phyloP scores from a whole-genome alignment of 2,113 vertebrate genomes.

The Fregata magnificens region DNA sequence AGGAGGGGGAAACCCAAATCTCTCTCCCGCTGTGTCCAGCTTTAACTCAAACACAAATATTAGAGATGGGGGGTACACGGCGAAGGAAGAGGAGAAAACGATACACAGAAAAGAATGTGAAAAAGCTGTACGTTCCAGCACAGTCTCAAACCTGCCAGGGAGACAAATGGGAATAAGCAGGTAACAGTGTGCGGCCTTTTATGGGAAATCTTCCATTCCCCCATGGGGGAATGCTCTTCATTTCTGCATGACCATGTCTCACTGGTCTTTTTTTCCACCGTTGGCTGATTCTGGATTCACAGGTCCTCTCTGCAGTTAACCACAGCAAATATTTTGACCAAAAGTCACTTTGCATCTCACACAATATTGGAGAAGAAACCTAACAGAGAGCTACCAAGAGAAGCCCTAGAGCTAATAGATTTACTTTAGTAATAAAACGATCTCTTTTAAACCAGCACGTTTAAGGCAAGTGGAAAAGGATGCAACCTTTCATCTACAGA shows the following conservation, averaged over 20 bases:
- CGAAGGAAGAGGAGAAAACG: background rate
- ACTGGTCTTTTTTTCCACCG: background rate
- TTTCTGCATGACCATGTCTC: background rate
- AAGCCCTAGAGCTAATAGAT: background rate
- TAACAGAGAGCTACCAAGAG: background rate
- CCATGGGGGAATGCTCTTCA: background rate
- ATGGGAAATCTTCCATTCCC: background rate
- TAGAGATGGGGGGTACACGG: background rate
- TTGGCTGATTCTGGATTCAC: background rate
- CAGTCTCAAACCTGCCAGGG: background rate
- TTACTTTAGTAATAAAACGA: background rate
- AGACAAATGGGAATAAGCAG: background rate
- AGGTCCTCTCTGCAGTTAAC: background rate
- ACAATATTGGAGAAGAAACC: background rate
- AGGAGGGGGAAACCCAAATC: background rate
- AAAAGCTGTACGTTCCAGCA: background rate
- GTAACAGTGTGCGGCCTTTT: constrained; percentile 11
- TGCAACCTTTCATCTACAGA: background rate
- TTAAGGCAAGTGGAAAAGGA: background rate
- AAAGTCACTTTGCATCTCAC: background rate
- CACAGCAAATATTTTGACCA: background rate
- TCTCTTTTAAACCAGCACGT: background rate
- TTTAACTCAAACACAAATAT: background rate
- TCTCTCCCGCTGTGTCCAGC: background rate
- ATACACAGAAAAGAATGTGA: background rate